Conservation (phyloP, 2,888 invertebrate species). For the Synanthedon andrenaeformis region DNA sequence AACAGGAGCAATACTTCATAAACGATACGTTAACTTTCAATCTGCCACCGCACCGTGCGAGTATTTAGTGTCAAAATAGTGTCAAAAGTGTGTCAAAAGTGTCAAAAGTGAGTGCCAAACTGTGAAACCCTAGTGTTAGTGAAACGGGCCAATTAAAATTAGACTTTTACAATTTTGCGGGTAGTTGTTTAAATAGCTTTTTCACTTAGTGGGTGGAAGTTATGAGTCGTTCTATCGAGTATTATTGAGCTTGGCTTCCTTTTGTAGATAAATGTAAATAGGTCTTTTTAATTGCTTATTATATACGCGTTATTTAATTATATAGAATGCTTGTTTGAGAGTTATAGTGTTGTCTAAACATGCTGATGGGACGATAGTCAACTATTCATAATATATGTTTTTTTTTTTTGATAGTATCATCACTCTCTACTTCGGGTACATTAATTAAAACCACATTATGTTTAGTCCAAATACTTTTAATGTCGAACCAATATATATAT, state of each 20-base stretch:
- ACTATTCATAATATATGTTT: too few relatives aligned
- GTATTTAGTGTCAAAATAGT: conserved; percentile 38
- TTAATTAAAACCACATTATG: too few relatives aligned
- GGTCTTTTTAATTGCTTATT: conserved; percentile 22
- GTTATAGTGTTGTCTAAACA: not conserved
- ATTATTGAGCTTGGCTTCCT: conserved; percentile 41
- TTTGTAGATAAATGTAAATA: conserved; percentile 43
- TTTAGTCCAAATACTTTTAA: too few relatives aligned
- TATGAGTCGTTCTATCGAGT: conserved; percentile 27
- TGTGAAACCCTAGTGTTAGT: conserved; percentile 24
- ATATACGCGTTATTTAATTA: conserved; percentile 5
- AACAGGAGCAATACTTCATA: conserved; percentile 48
- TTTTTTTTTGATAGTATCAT: too few relatives aligned
- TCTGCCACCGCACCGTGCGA: conserved; percentile 56
- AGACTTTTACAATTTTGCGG: conserved; percentile 44
- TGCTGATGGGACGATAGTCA: too few relatives aligned
- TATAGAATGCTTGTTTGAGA: not conserved
- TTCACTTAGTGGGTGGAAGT: conserved; percentile 39
- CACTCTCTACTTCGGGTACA: too few relatives aligned
- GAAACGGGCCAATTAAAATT: conserved; percentile 47
- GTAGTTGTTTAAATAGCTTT: conserved; percentile 54
- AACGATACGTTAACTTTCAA: conserved; percentile 62
- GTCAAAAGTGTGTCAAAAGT: not conserved
- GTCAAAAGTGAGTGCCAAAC: conserved; percentile 5
- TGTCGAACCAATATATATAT: too few relatives aligned